Base-by-base conservation (phyloP, 2,888 invertebrate species). In the Drosophila paucipuncta region DNA sequence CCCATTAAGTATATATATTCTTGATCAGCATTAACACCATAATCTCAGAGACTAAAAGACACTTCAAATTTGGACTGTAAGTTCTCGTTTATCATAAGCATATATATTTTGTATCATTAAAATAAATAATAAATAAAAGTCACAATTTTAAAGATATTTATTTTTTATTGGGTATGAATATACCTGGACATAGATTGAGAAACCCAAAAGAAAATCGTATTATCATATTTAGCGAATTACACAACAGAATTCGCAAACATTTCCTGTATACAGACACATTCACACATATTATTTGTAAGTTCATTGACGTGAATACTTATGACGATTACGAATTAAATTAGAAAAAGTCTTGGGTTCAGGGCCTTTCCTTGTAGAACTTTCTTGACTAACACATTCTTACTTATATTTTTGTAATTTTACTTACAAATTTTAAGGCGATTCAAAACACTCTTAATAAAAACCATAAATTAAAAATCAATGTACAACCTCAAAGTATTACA, bases 91-190 rank as follows among this genome's bases (percentile, higher is more conserved):
- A 11, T 1, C 10, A 4, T 10, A 41, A 2, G 2, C 4, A 10
- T 2, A n/a, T 10, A 9, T 4, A 4, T 6, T 39, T 39, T 39
- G 9, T 18, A 2, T n/a, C 4, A n/a, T 2, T 31, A 9, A 31
- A 31, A 31, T 0, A 31, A 31, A 31, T 31, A 31, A 9, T 31
- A 31, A 31, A 39, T 39, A 9, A 9, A n/a, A 10, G 9, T 0
- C n/a, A 41, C 39, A 10, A 0, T 10, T 41, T n/a, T n/a, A n/a
- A 9, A 18, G 3, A 4, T 0, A 39, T 18, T 0, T 18, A 0
- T 39, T 39, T 18, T 18, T 7, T 18, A 39, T 39, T 39, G 39
- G 3, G 39, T 39, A 7, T 7, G 37, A 33, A 11, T 33, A 33
- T 11, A 33, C 33, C 4, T 33, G 33, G 4, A 11, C 0, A 11